Conservation (phyloP, 2,113 vertebrate genomes). For the Myocastor coypus region DNA sequence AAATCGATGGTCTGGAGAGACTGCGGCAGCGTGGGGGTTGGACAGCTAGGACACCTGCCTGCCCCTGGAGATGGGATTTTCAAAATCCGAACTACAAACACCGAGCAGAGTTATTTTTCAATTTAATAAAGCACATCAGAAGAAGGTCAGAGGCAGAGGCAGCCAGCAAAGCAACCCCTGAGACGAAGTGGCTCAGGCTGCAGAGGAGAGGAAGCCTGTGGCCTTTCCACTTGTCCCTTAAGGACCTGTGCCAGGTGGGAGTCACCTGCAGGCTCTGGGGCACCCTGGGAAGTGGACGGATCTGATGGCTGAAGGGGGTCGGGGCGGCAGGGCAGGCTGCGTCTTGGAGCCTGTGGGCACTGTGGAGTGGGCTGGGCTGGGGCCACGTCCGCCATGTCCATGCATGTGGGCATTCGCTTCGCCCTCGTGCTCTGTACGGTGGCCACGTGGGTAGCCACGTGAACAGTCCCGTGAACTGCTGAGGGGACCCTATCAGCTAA, state of each 20-base stretch:
- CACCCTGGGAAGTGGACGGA: neutral
- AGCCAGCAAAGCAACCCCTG: neutral
- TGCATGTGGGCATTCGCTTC: neutral
- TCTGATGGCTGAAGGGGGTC: neutral
- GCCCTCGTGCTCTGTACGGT: neutral
- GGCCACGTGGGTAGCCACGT: fast-evolving
- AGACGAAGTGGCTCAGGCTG: neutral
- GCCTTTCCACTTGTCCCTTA: neutral
- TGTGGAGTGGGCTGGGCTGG: neutral
- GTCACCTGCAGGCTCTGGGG: neutral
- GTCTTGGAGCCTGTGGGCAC: neutral
- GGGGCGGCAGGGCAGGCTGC: neutral
- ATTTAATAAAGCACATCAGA: neutral
- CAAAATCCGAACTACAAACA: neutral
- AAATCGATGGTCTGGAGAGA: neutral
- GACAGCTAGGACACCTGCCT: neutral
- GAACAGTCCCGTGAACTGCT: fast-evolving
- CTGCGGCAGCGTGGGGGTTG: neutral
- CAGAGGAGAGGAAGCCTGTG: neutral
- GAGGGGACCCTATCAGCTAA: neutral
- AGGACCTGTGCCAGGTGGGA: neutral
- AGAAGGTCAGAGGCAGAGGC: neutral
- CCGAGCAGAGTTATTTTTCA: neutral
- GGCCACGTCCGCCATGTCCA: fast-evolving
- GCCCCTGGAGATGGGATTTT: neutral